A percentile compares a stretch with the other conserved stretches of the same genome.
phyloP scores from a whole-genome alignment of 92 coral and sea anemone species.

The Palythoa grandiflora region DNA sequence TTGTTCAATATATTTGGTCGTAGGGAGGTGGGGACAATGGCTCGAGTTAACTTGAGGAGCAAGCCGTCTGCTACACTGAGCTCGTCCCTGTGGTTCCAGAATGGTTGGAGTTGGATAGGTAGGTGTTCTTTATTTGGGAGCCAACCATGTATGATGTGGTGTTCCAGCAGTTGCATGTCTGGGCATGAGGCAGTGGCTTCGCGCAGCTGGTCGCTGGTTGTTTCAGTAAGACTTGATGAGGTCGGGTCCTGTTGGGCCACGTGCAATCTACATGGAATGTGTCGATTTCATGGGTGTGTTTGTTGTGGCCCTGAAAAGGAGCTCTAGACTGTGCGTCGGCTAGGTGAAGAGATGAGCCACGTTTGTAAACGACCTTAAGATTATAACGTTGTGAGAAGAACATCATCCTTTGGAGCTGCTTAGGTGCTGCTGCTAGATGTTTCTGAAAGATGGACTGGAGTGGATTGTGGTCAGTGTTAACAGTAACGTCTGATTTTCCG shows the following conservation, averaged over 20 bases:
- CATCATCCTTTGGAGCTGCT: no score
- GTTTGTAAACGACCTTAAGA: slow-evolving; percentile 38
- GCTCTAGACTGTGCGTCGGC: slow-evolving; percentile 37
- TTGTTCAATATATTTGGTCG: background rate
- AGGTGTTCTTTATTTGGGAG: slow-evolving; percentile 49
- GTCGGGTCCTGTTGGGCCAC: slow-evolving; percentile 45
- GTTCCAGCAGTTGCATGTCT: background rate
- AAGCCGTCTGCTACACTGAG: background rate
- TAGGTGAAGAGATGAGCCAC: slow-evolving; percentile 56
- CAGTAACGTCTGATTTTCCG: slow-evolving; percentile 9
- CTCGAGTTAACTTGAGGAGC: slow-evolving; percentile 9
- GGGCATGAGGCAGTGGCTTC: background rate
- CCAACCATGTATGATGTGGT: slow-evolving; percentile 55
- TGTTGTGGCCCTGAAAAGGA: background rate
- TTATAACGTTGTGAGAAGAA: no score
- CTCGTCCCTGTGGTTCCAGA: slow-evolving; percentile 5
- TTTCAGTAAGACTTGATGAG: slow-evolving; percentile 48
- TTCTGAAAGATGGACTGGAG: slow-evolving; percentile 54
- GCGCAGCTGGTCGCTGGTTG: slow-evolving; percentile 54
- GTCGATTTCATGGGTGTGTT: slow-evolving; percentile 13
- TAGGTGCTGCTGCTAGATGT: no score
- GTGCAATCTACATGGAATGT: slow-evolving; percentile 47
- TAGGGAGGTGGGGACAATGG: background rate
- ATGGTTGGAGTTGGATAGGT: slow-evolving; percentile 29
- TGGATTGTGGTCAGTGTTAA: no score